Conservation (phyloP, 2,797 vertebrate genomes). For the Acanthis flammea region DNA sequence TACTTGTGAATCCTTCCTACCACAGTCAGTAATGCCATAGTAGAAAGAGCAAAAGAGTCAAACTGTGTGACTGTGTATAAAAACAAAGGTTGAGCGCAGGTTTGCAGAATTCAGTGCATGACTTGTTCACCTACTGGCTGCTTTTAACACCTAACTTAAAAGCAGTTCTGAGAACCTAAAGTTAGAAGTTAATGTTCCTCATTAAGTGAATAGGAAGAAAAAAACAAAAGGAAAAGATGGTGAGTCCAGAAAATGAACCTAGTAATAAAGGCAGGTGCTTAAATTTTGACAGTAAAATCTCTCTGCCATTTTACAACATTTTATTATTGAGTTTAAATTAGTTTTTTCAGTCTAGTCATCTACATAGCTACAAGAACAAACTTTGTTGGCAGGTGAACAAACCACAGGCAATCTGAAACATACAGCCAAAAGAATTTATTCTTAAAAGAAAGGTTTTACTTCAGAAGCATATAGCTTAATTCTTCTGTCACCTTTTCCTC, state of each 20-base stretch:
- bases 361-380: background rate
- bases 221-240: background rate
- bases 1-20: background rate
- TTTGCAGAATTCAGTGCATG: background rate
- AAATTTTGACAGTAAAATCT: background rate
- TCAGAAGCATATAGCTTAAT: background rate
- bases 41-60: background rate
- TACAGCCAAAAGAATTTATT: background rate
- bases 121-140: background rate
- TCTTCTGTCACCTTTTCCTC: background rate
- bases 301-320: background rate
- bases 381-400: background rate
- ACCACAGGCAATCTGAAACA: background rate
- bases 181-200: background rate
- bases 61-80: background rate
- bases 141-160: background rate
- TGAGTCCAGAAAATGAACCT: background rate
- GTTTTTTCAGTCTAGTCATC: background rate
- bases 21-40: accelerated
- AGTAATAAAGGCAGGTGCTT: background rate
- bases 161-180: background rate
- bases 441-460: background rate
- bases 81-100: background rate
- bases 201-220: background rate
- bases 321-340: background rate